phyloP scores from a whole-genome alignment of 2,797 vertebrate genomes.

The Pantherophis alleghaniensis region DNA sequence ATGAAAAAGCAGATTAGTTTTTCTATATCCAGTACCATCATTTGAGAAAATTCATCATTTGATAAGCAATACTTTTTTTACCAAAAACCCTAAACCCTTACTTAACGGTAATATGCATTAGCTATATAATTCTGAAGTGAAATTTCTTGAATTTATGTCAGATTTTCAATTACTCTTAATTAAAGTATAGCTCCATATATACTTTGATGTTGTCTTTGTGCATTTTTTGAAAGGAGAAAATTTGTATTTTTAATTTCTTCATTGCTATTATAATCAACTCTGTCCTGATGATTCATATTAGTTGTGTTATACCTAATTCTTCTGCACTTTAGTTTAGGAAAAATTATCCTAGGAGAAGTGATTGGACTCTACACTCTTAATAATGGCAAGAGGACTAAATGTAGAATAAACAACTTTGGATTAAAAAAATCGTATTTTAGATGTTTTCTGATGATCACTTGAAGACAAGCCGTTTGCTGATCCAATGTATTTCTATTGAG shows the following conservation, averaged over 20 bases:
- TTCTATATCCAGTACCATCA: too few species aligned
- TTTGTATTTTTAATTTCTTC: not conserved
- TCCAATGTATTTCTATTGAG: not conserved
- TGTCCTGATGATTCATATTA: not conserved
- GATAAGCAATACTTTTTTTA: too few species aligned
- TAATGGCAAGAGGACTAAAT: not conserved
- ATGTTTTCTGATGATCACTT: not conserved
- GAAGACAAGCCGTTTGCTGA: not conserved
- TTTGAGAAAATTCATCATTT: too few species aligned
- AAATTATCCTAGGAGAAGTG: not conserved
- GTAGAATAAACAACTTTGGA: constrained; percentile 21
- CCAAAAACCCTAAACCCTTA: too few species aligned
- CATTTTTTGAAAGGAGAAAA: not conserved
- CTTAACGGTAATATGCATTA: too few species aligned
- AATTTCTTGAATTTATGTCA: too few species aligned
- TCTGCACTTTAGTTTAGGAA: not conserved
- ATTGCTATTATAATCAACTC: not conserved
- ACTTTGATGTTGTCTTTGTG: too few species aligned
- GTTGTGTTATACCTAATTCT: not conserved
- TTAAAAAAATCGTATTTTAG: not conserved
- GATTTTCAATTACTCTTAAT: not conserved
- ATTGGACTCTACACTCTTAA: not conserved
- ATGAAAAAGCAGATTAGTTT: too few species aligned
- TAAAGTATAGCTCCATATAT: not conserved
- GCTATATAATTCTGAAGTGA: too few species aligned